phyloP scores from a whole-genome alignment of 1,140 invertebrate genomes.

The Aplysia californica region DNA sequence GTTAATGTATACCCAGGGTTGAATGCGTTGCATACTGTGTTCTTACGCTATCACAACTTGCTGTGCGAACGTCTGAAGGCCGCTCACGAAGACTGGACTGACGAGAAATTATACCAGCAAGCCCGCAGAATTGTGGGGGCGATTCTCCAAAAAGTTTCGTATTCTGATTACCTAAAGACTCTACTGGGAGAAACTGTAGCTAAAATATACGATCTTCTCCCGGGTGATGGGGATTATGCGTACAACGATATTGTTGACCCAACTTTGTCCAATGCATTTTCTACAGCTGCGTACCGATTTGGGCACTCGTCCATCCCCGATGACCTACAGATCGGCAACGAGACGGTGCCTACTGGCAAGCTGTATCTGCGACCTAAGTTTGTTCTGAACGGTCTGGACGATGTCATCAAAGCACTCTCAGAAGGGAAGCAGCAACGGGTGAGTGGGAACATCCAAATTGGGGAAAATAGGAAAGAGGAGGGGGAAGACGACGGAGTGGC shows the following conservation, averaged over 20 bases:
- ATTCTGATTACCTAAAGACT: constrained; percentile 68
- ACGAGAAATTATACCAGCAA: constrained; percentile 88
- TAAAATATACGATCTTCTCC: background rate
- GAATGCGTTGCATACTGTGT: constrained; percentile 94
- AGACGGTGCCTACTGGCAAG: background rate
- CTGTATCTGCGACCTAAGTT: constrained; percentile 7
- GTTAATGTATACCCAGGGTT: constrained; percentile 89
- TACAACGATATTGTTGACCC: constrained; percentile 73
- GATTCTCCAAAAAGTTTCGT: constrained; percentile 95
- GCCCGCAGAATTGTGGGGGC: constrained; percentile 91
- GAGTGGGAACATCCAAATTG: no score
- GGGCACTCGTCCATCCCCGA: constrained; percentile 75
- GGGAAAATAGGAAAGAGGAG: no score
- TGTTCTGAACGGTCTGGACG: constrained; percentile 1
- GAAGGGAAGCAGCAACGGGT: background rate
- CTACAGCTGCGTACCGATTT: constrained; percentile 73
- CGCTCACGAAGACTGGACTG: constrained; percentile 92
- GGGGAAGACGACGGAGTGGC: no score
- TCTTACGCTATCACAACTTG: constrained; percentile 95
- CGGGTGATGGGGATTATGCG: background rate
- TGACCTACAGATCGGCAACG: background rate
- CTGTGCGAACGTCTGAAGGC: constrained; percentile 73
- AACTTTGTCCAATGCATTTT: constrained; percentile 75
- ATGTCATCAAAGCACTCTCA: background rate
- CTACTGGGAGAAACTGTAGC: background rate